phyloP scores from a whole-genome alignment of 1,140 invertebrate species.

The Penaeus japonicus region DNA sequence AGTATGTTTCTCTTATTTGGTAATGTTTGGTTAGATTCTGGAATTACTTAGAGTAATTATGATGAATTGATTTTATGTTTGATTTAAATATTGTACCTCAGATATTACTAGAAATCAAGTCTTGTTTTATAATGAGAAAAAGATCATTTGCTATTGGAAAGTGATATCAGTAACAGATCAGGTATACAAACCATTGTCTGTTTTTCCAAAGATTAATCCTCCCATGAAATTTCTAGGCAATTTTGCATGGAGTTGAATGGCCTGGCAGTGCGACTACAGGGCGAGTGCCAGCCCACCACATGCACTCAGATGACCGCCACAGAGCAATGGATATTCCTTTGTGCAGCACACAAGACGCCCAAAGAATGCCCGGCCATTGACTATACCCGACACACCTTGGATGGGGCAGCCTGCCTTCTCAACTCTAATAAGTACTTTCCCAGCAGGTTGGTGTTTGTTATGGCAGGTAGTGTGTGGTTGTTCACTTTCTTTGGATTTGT shows the following conservation, averaged over 20 bases:
- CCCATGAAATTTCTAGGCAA: slow-evolving; percentile 73
- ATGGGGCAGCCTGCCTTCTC: slow-evolving; percentile 96
- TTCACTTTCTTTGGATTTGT: too few relatives aligned
- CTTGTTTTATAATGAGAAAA: too few relatives aligned
- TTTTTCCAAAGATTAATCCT: not conserved
- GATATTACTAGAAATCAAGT: too few relatives aligned
- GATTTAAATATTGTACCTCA: too few relatives aligned
- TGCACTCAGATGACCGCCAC: slow-evolving; percentile 99
- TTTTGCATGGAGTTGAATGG: slow-evolving; percentile 99
- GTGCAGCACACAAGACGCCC: slow-evolving; percentile 99
- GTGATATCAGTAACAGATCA: too few relatives aligned
- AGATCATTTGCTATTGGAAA: too few relatives aligned
- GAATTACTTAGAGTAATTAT: too few relatives aligned
- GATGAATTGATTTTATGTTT: too few relatives aligned
- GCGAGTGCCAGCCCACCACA: slow-evolving; percentile 94
- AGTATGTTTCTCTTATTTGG: too few relatives aligned
- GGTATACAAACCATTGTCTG: too few relatives aligned
- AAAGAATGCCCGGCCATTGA: slow-evolving; percentile 99
- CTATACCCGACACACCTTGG: slow-evolving; percentile 98
- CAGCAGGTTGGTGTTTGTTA: slow-evolving; percentile 75
- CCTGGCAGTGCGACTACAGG: slow-evolving; percentile 89
- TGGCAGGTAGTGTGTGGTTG: too few relatives aligned
- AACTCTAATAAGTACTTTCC: slow-evolving; percentile 99
- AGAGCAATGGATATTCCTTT: slow-evolving; percentile 99
- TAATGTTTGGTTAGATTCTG: too few relatives aligned